Evolutionary conservation across 2,888 invertebrate species (phyloP).

Genomic region (Theretra japonica): DNA sequence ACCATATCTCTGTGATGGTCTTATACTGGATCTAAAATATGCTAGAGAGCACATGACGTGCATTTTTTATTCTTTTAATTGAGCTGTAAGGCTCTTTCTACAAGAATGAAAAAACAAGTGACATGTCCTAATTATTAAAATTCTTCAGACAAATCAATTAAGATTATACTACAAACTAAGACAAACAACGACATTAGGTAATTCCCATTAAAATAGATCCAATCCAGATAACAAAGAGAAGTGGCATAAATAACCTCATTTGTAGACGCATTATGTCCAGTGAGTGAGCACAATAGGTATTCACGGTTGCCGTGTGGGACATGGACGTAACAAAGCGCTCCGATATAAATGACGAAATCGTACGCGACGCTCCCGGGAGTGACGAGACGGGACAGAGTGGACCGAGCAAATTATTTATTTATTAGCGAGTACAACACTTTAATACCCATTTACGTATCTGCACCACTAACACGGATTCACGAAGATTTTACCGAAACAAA

Average conservation of each 20-base stretch:
- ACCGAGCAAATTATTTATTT: conserved; percentile 26
- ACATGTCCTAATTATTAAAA: no score
- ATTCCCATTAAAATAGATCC: no score
- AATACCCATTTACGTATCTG: conserved; percentile 23
- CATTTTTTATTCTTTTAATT: no score
- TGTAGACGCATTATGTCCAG: not conserved
- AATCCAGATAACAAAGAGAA: no score
- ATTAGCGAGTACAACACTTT: conserved; percentile 23
- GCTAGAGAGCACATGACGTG: no score
- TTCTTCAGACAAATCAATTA: no score
- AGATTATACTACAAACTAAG: no score
- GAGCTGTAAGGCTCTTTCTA: no score
- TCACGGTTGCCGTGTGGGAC: not conserved
- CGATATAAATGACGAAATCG: conserved; percentile 24
- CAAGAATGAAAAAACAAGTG: no score
- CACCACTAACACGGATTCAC: not conserved
- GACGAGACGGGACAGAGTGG: conserved; percentile 16
- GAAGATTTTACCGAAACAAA: not conserved
- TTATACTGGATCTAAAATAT: no score
- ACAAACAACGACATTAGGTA: no score
- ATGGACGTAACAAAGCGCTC: conserved; percentile 18
- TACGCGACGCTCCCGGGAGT: conserved; percentile 8
- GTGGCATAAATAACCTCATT: not conserved
- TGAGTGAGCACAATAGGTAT: not conserved
- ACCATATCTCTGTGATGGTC: no score